Evolutionary conservation across 2,888 invertebrate species (phyloP), one percentile per base, ranked within the genome.

Genomic region (Tenthredo notha): DNA sequence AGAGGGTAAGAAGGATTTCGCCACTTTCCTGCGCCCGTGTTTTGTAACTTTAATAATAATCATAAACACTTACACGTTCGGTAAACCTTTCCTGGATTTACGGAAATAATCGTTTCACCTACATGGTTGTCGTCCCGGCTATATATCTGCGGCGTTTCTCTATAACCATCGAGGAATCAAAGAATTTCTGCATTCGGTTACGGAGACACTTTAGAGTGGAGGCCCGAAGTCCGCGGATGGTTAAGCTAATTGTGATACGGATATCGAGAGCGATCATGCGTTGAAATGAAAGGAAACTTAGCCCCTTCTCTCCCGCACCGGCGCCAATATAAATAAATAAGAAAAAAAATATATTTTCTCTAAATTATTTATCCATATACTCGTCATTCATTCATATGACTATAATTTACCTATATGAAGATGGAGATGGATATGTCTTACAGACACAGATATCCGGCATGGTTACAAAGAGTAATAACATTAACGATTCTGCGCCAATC

Each of bases 281-380:
- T 92, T 92, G 91, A 92, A 93, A 93, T 92, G 92, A 92, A 92
- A 92, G 92, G 92, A 92, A 92, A 92, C 92, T 92, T 90, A 90
- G 90, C 90, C 87, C 83, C 78, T 77, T 40, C 29, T 33, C 50
- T 33, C n/a, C 7, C 5, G 54, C 74, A 7, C 21, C 15, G 54
- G 50, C 75, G 75, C 25, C 47, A 77, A 29, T 43, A 18, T 43
- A 12, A 40, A 29, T 72, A 21, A 18, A n/a, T n/a, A n/a, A n/a
- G n/a, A n/a, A n/a, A n/a, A n/a, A 33, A 21, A 7, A 21, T 3
- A 72, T 9, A 40, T 72, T 12, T 72, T 12, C 7, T 43, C 5
- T 18, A 40, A 72, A 43, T 72, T 72, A 43, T 74, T 74, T 72
- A 72, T 37, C 18, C 9, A 18, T n/a, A n/a, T n/a, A n/a, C 54